Evolutionary conservation across 2,113 vertebrate genomes (phyloP).

Genomic region (Stictonetta naevosa): DNA sequence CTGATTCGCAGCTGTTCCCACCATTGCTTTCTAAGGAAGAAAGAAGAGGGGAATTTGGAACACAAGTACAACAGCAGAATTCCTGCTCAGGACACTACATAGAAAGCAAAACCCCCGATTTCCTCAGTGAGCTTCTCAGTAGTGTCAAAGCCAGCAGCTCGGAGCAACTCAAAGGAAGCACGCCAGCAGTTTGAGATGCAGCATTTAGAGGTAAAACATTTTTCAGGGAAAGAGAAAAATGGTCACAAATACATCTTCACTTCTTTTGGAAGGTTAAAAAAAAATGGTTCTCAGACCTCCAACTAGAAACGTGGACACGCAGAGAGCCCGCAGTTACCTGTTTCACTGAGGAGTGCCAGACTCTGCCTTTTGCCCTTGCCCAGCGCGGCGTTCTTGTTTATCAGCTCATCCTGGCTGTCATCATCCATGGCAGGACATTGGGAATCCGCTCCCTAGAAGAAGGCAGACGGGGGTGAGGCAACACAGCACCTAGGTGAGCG

Average conservation of each 20-base stretch:
- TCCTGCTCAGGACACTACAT: not conserved
- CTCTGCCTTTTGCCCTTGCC: slow-evolving; percentile 76
- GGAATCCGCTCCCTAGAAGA: slow-evolving; percentile 55
- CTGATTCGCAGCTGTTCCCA: slow-evolving; percentile 71
- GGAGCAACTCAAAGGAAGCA: not conserved
- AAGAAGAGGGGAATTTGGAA: not conserved
- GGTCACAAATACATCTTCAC: not conserved
- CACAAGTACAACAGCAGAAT: not conserved
- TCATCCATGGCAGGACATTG: slow-evolving; percentile 91
- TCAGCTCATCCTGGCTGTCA: slow-evolving; percentile 90
- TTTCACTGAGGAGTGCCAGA: slow-evolving; percentile 71
- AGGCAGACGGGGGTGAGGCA: not conserved
- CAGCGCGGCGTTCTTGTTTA: slow-evolving; percentile 78
- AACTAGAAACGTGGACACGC: rapidly evolving
- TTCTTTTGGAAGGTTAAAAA: not conserved
- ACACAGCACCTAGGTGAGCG: not conserved
- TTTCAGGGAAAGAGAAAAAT: not conserved
- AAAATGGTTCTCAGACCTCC: not conserved
- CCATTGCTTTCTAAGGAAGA: slow-evolving; percentile 78
- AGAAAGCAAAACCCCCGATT: not conserved
- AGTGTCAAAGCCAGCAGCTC: not conserved
- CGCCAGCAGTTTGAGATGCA: not conserved
- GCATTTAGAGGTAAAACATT: not conserved
- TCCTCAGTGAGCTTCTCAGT: not conserved
- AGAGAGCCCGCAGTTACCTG: slow-evolving; percentile 71